These are phyloP conservation scores for Metaphire vulgaris DNA, from an alignment of 1,140 invertebrate species.

Conservation along the genomic window DNA sequence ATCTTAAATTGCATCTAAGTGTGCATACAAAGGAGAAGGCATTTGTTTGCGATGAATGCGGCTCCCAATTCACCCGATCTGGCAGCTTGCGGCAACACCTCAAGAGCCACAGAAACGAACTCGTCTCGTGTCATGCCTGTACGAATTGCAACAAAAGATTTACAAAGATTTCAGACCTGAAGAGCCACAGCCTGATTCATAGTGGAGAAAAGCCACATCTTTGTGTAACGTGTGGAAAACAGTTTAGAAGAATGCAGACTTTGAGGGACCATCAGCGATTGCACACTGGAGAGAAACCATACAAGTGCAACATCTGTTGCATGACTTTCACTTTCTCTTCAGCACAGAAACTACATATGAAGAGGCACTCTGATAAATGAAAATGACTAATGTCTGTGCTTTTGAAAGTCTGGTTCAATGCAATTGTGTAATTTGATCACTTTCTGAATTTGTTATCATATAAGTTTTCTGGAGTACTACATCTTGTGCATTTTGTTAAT, in stretches of 20 bases:
- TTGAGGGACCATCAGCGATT: conserved; percentile 19
- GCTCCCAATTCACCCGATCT: conserved; percentile 91
- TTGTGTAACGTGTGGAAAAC: conserved; percentile 66
- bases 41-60: conserved; percentile 93
- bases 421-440: no score
- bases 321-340: conserved; percentile 22
- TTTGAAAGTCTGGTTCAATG: no score
- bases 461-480: no score
- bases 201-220: conserved; percentile 56
- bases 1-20: conserved; percentile 67
- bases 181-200: conserved; percentile 34
- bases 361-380: conserved; percentile 30
- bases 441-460: no score
- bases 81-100: conserved; percentile 53
- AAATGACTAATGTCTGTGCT: no score
- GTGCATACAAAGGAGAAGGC: conserved; percentile 74
- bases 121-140: conserved; percentile 67
- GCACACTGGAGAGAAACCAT: conserved; percentile 33
- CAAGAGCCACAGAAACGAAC: conserved; percentile 81
- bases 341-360: not conserved
- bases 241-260: conserved; percentile 3
- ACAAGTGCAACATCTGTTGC: conserved; percentile 31
- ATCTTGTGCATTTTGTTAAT: no score
- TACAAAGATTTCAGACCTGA: conserved; percentile 55
- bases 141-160: conserved; percentile 83